These are phyloP conservation scores for Ethmia dodecea DNA, from an alignment of 2,888 invertebrate species.

Conservation along the genomic window DNA sequence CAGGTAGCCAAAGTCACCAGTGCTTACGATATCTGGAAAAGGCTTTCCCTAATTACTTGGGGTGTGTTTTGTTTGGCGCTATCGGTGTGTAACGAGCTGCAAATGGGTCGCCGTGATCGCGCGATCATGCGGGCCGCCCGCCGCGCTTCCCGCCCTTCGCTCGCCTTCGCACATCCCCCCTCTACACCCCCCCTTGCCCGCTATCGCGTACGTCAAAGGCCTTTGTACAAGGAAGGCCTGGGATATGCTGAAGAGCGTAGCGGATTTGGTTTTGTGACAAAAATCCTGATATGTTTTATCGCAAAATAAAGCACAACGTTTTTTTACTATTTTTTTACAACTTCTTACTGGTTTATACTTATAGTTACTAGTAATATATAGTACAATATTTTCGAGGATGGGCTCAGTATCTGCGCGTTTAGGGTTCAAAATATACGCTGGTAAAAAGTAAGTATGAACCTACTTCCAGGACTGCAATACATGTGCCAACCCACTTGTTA, in stretches of 20 bases:
- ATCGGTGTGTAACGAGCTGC: conserved; percentile 76
- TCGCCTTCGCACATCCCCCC: conserved; percentile 24
- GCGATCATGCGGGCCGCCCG: conserved; percentile 73
- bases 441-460: no score
- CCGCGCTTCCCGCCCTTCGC: conserved; percentile 32
- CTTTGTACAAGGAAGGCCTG: conserved; percentile 56
- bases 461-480: no score
- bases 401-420: not conserved
- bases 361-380: no score
- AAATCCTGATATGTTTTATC: no score
- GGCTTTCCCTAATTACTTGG: conserved; percentile 76
- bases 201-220: conserved; percentile 61
- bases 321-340: no score
- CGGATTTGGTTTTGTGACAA: conserved; percentile 22
- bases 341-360: no score
- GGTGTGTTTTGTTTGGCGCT: conserved; percentile 76
- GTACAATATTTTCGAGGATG: not conserved
- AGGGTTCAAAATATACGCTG: no score
- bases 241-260: conserved; percentile 28
- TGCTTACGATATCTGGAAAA: conserved; percentile 73
- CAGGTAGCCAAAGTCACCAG: no score
- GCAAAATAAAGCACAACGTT: no score
- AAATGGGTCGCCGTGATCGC: conserved; percentile 71
- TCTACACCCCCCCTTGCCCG: conserved; percentile 30
- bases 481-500: no score